Evolutionary conservation across 2,888 invertebrate genomes (phyloP), one percentile per base, ranked within the genome.

Genomic region (Hirtodrosophila duncani): DNA sequence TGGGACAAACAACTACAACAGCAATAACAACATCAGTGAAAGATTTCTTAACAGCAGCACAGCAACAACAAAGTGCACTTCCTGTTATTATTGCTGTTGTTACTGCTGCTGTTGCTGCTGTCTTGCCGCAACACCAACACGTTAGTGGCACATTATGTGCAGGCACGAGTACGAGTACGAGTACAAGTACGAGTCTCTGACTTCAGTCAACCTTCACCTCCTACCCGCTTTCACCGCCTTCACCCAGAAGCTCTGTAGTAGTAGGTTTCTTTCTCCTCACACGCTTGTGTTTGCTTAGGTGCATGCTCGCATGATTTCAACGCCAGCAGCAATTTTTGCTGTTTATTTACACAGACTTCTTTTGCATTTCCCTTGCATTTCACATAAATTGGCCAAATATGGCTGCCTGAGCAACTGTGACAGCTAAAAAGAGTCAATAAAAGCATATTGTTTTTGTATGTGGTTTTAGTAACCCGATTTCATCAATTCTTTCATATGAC

Each of bases 321-420:
- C 57, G 72, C 72, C 77, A 44, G 80, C 72, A 72, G 72, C 72
- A 79, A 80, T 72, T 75, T 58, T 51, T 57, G 62, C 80, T 79
- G 80, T 72, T 72, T 72, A 72, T 72, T 72, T 72, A 79, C 80
- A 63, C 51, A 79, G 64, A 57, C 77, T 72, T 75, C 71, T 79
- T 79, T 65, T 42, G 70, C 79, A 71, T 74, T 74, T 58, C 33
- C 39, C 38, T 42, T 23, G 14, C 16, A 44, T 52, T 66, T 53
- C 70, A 64, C 71, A 72, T 79, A 72, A 72, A 75, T 75, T 79
- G 70, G 66, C 65, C 43, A 37, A 53, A n/a, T n/a, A n/a, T n/a
- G 29, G 11, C 4, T 13, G 4, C 29, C 7, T 13, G 13, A 8
- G 13, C 29, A 11, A 8, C 8, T 13, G n/a, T n/a, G n/a, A n/a